Evolutionary conservation across 2,888 invertebrate genomes (phyloP).

Genomic region (Stegana nigrithorax): DNA sequence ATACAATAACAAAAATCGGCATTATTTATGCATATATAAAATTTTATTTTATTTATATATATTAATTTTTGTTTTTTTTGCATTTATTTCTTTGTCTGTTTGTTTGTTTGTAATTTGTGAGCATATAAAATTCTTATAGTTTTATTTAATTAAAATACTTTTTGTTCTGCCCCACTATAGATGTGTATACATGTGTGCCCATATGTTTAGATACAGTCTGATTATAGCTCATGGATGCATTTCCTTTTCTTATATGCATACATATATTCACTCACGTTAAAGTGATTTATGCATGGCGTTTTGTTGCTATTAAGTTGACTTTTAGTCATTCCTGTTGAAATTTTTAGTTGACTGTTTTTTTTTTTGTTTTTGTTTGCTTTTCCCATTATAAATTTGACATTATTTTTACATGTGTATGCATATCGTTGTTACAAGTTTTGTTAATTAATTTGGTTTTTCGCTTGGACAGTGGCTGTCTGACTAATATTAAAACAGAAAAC

Average conservation of each 20-base stretch:
- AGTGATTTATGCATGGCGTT: slow-evolving; percentile 41
- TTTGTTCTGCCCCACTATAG: slow-evolving; percentile 29
- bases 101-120: not conserved
- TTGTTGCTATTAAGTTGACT: slow-evolving; percentile 29
- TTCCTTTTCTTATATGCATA: too few species aligned
- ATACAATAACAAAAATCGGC: not conserved
- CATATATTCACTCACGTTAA: too few species aligned
- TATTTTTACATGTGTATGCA: not conserved
- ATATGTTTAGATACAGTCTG: slow-evolving; percentile 16
- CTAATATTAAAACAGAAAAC: too few species aligned
- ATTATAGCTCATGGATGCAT: too few species aligned
- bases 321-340: too few species aligned
- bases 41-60: slow-evolving; percentile 1
- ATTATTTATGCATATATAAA: not conserved
- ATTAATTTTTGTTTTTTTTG: not conserved
- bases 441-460: not conserved
- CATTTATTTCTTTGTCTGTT: not conserved
- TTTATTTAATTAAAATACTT: slow-evolving; percentile 13
- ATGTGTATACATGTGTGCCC: not conserved
- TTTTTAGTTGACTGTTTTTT: too few species aligned
- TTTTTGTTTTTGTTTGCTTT: too few species aligned
- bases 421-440: not conserved
- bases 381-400: not conserved
- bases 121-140: slow-evolving; percentile 7
- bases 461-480: too few species aligned